Conservation (phyloP, 2,797 vertebrate species). For the Valencia hispanica region DNA sequence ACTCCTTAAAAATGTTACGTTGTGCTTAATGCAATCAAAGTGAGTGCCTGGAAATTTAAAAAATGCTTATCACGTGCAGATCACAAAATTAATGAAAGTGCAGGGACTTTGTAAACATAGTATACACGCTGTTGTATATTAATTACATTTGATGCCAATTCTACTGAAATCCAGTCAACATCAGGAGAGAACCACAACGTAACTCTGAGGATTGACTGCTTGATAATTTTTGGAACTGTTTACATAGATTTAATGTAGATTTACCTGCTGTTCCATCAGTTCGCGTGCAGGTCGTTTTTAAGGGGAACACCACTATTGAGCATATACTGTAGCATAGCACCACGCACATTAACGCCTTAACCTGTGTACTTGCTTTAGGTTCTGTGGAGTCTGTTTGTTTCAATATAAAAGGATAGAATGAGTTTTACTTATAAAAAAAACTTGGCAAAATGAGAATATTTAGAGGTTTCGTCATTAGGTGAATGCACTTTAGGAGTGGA, state of each 20-base stretch:
- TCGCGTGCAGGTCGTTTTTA: conserved; percentile 58
- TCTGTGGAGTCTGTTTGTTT: conserved; percentile 70
- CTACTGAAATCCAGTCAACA: conserved; percentile 59
- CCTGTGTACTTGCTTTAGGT: conserved; percentile 77
- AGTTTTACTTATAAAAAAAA: conserved; percentile 50
- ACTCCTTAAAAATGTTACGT: conserved; percentile 87
- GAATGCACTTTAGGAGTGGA: conserved; percentile 76
- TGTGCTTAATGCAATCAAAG: conserved; percentile 91
- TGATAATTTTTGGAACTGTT: conserved; percentile 51
- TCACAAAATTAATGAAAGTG: conserved; percentile 81
- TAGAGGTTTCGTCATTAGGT: conserved; percentile 58
- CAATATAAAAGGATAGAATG: conserved; percentile 59
- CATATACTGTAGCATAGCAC: conserved; percentile 85
- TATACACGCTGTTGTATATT: conserved; percentile 66
- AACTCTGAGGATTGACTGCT: conserved; percentile 54
- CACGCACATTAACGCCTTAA: conserved; percentile 84
- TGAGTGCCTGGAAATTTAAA: conserved; percentile 87
- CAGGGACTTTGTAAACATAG: conserved; percentile 87
- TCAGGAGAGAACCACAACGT: conserved; percentile 47
- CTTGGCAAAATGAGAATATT: conserved; percentile 55
- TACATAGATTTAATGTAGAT: conserved; percentile 61
- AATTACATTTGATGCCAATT: conserved; percentile 66
- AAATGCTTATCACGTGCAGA: conserved; percentile 80
- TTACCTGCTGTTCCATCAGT: conserved; percentile 62
- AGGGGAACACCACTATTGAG: conserved; percentile 78